A percentile compares a stretch with the other conserved stretches of the same genome.
Conservation (phyloP, 2,113 vertebrate species). For the Pungitius pungitius region DNA sequence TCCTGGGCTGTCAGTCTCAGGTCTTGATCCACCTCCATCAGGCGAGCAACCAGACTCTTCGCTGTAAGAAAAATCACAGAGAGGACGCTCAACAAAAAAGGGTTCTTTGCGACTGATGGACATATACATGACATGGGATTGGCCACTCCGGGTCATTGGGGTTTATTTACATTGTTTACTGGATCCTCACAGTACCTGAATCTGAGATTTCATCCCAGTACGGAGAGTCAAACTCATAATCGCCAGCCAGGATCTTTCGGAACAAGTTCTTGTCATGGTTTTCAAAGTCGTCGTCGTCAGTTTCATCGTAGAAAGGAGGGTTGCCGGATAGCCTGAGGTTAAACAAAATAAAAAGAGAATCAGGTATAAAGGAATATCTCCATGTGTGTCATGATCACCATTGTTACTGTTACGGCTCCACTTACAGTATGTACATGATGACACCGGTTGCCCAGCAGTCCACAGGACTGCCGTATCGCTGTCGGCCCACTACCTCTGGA, state of each 20-base stretch:
- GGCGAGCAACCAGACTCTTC: slow-evolving; percentile 91
- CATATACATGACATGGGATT: background rate
- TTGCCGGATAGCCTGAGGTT: slow-evolving; percentile 90
- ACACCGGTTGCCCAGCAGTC: slow-evolving; percentile 99
- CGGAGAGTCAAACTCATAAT: slow-evolving; percentile 96
- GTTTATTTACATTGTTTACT: slow-evolving; percentile 27
- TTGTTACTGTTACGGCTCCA: slow-evolving; percentile 37
- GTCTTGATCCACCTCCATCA: slow-evolving; percentile 98
- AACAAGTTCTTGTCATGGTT: slow-evolving; percentile 98
- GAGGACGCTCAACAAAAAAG: slow-evolving; percentile 26
- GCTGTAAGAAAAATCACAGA: slow-evolving; percentile 76
- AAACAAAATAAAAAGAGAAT: background rate
- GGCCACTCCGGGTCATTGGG: slow-evolving; percentile 12
- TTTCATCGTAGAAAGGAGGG: slow-evolving; percentile 97
- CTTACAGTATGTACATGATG: slow-evolving; percentile 99
- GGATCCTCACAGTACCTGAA: slow-evolving; percentile 82
- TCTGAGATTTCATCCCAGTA: slow-evolving; percentile 99
- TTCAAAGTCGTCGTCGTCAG: slow-evolving; percentile 95
- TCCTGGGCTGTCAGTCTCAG: slow-evolving; percentile 96
- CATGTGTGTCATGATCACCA: background rate
- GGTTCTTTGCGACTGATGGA: slow-evolving; percentile 22
- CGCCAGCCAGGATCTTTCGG: slow-evolving; percentile 95
- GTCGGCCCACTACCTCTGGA: slow-evolving; percentile 95
- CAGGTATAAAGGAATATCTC: background rate
- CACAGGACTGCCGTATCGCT: slow-evolving; percentile 93